These are phyloP conservation scores for Ptychoptera contaminata DNA, from an alignment of 2,888 invertebrate species.

Conservation along the genomic window DNA sequence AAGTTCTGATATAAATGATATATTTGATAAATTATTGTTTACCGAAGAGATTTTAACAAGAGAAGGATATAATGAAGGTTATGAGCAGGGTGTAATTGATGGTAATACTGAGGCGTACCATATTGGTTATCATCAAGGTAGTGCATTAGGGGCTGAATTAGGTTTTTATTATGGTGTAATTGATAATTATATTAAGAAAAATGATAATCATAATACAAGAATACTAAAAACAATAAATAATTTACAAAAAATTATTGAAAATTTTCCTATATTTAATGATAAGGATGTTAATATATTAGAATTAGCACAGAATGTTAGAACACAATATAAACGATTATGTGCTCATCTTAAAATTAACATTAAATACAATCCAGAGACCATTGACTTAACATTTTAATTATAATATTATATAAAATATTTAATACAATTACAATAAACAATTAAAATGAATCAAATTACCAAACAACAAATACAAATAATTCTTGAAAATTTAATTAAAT, in stretches of 20 bases:
- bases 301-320: constrained; percentile 44
- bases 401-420: constrained; percentile 20
- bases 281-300: constrained; percentile 47
- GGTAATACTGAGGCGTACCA: constrained; percentile 48
- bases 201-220: constrained; percentile 35
- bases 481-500: constrained; percentile 36
- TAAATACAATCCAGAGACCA: constrained; percentile 35
- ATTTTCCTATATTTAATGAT: constrained; percentile 49
- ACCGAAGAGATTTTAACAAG: constrained; percentile 49
- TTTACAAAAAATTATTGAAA: constrained; percentile 40
- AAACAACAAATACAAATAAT: constrained; percentile 22
- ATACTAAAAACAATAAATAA: constrained; percentile 35
- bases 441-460: constrained; percentile 8
- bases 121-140: constrained; percentile 61
- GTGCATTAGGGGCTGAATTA: constrained; percentile 58
- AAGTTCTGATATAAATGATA: constrained; percentile 49
- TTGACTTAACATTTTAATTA: constrained; percentile 41
- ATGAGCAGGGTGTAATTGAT: constrained; percentile 38
- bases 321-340: constrained; percentile 51
- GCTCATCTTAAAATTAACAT: constrained; percentile 46
- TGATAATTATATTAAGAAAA: constrained; percentile 31
- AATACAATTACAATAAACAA: constrained; percentile 9
- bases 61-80: constrained; percentile 53
- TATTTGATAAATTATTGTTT: constrained; percentile 52
- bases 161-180: constrained; percentile 54